These are phyloP conservation scores for Chrysotoxum bicinctum DNA, from an alignment of 2,888 invertebrate genomes.

Conservation along the genomic window DNA sequence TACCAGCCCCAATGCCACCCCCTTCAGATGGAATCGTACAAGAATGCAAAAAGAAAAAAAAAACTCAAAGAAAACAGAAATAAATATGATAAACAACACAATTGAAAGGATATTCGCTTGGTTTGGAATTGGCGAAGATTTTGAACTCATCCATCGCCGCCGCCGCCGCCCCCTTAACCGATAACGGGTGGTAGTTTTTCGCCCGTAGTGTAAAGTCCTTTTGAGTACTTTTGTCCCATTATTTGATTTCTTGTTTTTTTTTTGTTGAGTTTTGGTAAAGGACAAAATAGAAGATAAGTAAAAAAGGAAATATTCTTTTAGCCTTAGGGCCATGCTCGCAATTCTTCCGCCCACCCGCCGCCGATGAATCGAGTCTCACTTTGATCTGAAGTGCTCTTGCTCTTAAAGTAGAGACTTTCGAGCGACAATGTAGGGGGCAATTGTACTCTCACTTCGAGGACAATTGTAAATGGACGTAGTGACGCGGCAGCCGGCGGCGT, in stretches of 20 bases:
- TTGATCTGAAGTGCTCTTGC: slow-evolving; percentile 56
- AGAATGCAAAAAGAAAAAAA: background rate
- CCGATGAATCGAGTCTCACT: slow-evolving; percentile 23
- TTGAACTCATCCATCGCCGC: slow-evolving; percentile 6
- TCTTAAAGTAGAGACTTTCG: slow-evolving; percentile 48
- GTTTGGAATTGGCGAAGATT: slow-evolving; percentile 52
- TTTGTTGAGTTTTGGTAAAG: background rate
- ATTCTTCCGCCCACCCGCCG: slow-evolving; percentile 5
- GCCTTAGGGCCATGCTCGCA: slow-evolving; percentile 45
- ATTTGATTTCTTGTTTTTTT: slow-evolving; percentile 26
- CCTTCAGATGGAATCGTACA: background rate
- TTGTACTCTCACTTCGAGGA: slow-evolving; percentile 13
- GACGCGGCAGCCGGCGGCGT: background rate
- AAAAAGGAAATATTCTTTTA: slow-evolving; percentile 35
- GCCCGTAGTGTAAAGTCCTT: slow-evolving; percentile 51
- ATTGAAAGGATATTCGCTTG: slow-evolving; percentile 68
- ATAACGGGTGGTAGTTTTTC: background rate
- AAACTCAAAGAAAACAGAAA: slow-evolving; percentile 46
- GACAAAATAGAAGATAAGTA: slow-evolving; percentile 33
- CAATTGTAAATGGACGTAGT: background rate
- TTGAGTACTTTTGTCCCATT: slow-evolving; percentile 51
- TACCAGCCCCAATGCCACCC: background rate
- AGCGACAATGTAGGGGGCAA: slow-evolving; percentile 18
- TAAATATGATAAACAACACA: slow-evolving; percentile 70
- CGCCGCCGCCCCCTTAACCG: background rate